Evolutionary conservation across 1,140 invertebrate species (phyloP), one percentile per base, ranked within the genome.

Genomic region (Samia ricini): DNA sequence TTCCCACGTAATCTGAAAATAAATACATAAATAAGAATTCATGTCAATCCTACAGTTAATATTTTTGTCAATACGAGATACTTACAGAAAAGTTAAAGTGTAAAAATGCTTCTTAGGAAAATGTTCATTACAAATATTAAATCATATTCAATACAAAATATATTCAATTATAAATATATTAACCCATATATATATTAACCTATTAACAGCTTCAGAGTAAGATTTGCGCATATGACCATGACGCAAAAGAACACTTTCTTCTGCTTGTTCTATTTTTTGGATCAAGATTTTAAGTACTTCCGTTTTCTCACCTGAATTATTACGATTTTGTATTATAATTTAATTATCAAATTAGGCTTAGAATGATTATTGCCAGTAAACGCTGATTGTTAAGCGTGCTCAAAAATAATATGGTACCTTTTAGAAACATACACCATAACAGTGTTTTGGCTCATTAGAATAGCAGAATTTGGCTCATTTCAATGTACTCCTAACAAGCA

Each of bases 221-320:
- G 75, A 71, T 68, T 83, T 87, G 3, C 79, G 69, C n/a, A 84
- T 68, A 24, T 64, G 68, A n/a, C 85, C 84, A 60, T 87, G 84
- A 24, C 84, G 74, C 18, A 88, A 61, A 7, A 88, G 61, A 10
- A 83, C 74, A 59, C 63, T 69, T 2, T 72, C 68, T 33, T 71
- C 71, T 5, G 69, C 64, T 12, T 71, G 58, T 15, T 76, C 72
- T 79, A 88, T 81, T 24, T 76, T 56, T 50, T 79, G 65, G 57
- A 81, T 72, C 18, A 88, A 55, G 19, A 72, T 59, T 33, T 79
- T 77, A 0, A 88, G 61, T 4, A 73, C 73, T 69, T 79, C 77
- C 3, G 82, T 84, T 61, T 83, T 86, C 60, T 76, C 72, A 23
- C 59, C 85, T 87, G 36, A 59, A 73, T 57, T 21, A 56, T 21